Base-by-base conservation (phyloP, 2,888 invertebrate genomes). In the Tachina lurida region DNA sequence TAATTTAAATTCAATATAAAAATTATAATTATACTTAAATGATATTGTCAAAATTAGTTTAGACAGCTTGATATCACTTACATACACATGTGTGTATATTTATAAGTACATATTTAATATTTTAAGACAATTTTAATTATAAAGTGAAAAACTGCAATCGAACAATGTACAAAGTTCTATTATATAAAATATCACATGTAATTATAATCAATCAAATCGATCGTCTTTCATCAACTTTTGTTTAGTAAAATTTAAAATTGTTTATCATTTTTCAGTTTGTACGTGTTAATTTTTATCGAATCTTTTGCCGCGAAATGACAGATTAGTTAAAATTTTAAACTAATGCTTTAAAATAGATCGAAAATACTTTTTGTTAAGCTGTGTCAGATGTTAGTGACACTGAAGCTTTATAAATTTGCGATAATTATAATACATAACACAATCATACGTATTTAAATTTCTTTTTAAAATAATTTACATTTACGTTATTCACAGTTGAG, bases 141-240 rank as follows among this genome's bases (percentile, higher is more conserved):
- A 31, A 31, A 31, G 31, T 31, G 31, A 31, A 31, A 31, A 31
- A 31, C 31, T 31, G 5, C 41, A 47, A 63, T 15, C 17, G 31
- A 10, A 63, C 54, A 17, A n/a, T n/a, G 17, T 54, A 17, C 17
- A 54, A n/a, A 47, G 47, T 15, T 47, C 1, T 47, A 47, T 47
- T 7, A 7, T 17, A 31, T 52, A 0, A 13, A 56, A 76, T 56
- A 73, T 86, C 87, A 87, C 87, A 84, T 87, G 86, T 60, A 31
- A 43, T 49, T 54, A 19, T 65, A 84, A 87, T 86, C 67, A 71
- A 86, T 87, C 86, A 87, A 87, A 77, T 49, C 58, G 82, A 54
- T 31, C 41, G 58, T 65, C 39, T 71, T 70, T 31, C 63, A 45
- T 56, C n/a, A 31, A 4, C 9, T 22, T 39, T 39, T 43, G 41